These are phyloP conservation scores for Pararge aegeria DNA, from an alignment of 1,140 invertebrate species.

Conservation along the genomic window DNA sequence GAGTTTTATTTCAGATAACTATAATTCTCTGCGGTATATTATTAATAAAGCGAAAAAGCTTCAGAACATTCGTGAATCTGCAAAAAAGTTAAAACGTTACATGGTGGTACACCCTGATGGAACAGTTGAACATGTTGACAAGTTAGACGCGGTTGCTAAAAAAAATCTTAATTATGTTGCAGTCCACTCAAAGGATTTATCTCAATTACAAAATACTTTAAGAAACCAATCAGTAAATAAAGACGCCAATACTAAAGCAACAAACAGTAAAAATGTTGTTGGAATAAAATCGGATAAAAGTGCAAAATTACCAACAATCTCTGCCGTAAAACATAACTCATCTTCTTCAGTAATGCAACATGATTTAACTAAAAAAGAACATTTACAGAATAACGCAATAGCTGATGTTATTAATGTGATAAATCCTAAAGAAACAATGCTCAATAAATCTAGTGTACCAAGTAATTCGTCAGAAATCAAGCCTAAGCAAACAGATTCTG, in stretches of 20 bases:
- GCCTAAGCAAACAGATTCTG: not conserved
- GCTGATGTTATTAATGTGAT: too few relatives aligned
- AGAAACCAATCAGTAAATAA: not conserved
- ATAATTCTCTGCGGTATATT: not conserved
- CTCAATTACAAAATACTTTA: constrained; percentile 6
- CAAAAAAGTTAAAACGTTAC: constrained; percentile 31
- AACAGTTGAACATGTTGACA: constrained; percentile 42
- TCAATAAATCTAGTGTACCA: not conserved
- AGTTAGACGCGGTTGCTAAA: constrained; percentile 31
- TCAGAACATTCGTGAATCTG: constrained; percentile 9
- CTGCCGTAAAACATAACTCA: not conserved
- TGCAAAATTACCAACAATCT: not conserved
- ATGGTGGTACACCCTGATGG: constrained; percentile 45
- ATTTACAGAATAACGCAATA: too few relatives aligned
- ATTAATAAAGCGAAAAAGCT: constrained; percentile 5
- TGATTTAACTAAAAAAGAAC: too few relatives aligned
- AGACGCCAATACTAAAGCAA: not conserved
- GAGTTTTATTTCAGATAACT: constrained; percentile 6
- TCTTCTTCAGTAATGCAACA: too few relatives aligned
- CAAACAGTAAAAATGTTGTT: not conserved
- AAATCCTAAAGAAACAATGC: too few relatives aligned
- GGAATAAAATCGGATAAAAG: not conserved
- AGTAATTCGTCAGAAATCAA: not conserved
- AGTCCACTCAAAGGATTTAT: constrained; percentile 34
- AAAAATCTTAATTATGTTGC: constrained; percentile 40